Percentiles rank a stretch among this genome's conserved stretches.
Conservation (phyloP, 2,888 invertebrate species). For the Toxonevra muliebris region DNA sequence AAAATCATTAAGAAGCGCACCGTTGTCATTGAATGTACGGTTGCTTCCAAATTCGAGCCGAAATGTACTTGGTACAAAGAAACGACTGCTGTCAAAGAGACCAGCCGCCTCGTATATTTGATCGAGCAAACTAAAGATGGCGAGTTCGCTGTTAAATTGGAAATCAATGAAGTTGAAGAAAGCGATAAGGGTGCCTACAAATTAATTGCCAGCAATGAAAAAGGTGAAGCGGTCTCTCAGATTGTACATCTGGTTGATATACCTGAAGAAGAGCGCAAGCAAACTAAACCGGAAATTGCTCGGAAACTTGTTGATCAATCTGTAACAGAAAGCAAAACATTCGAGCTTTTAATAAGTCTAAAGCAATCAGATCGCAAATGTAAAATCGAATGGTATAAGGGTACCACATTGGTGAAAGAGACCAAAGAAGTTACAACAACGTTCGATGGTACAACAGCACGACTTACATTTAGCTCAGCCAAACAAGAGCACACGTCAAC, state of each 20-base stretch:
- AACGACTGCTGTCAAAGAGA: slow-evolving; percentile 78
- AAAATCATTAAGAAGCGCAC: slow-evolving; percentile 92
- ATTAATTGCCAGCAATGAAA: slow-evolving; percentile 89
- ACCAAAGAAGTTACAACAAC: slow-evolving; percentile 80
- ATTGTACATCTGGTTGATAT: slow-evolving; percentile 87
- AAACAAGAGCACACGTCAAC: slow-evolving; percentile 81
- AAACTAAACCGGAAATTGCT: slow-evolving; percentile 82
- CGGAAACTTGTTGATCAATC: slow-evolving; percentile 79
- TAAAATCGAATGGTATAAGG: slow-evolving; percentile 87
- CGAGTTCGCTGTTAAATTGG: slow-evolving; percentile 89
- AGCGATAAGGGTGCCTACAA: slow-evolving; percentile 90
- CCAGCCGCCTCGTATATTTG: slow-evolving; percentile 56
- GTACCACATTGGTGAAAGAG: slow-evolving; percentile 78
- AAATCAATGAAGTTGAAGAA: slow-evolving; percentile 84
- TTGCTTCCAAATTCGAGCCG: slow-evolving; percentile 92
- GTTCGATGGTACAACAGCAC: slow-evolving; percentile 85
- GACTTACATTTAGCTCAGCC: slow-evolving; percentile 79
- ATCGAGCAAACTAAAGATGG: slow-evolving; percentile 71
- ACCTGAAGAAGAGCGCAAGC: slow-evolving; percentile 78
- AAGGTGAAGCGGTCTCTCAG: slow-evolving; percentile 91
- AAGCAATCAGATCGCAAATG: slow-evolving; percentile 81
- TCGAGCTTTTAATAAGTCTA: slow-evolving; percentile 80
- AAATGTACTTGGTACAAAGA: slow-evolving; percentile 95
- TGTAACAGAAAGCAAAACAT: slow-evolving; percentile 77
- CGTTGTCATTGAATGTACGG: slow-evolving; percentile 92